Evolutionary conservation across 2,797 vertebrate species (phyloP).

Genomic region (Parotocinclus haroldoi): DNA sequence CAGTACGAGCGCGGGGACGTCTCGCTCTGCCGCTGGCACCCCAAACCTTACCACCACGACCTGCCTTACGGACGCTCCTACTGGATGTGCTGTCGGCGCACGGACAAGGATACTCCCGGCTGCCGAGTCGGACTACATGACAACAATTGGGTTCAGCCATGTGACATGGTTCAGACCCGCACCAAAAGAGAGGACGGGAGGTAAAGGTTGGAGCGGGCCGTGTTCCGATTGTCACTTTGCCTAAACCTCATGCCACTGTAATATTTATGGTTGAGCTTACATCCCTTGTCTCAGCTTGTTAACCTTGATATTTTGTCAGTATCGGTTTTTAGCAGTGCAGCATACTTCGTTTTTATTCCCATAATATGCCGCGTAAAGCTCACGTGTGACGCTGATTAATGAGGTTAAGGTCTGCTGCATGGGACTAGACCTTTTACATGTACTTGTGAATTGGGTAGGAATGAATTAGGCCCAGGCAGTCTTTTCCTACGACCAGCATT

Average conservation of each 20-base stretch:
- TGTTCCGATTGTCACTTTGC: slow-evolving; percentile 34
- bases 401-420: slow-evolving; percentile 48
- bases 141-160: slow-evolving; percentile 91
- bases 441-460: slow-evolving; percentile 44
- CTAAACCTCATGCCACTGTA: slow-evolving; percentile 48
- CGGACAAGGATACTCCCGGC: slow-evolving; percentile 87
- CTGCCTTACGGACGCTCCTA: slow-evolving; percentile 97
- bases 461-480: slow-evolving; percentile 10
- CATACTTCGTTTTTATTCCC: slow-evolving; percentile 32
- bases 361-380: slow-evolving; percentile 29
- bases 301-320: slow-evolving; percentile 51
- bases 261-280: slow-evolving; percentile 54
- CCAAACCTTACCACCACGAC: slow-evolving; percentile 99
- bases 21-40: slow-evolving; percentile 95
- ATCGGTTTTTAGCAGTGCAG: slow-evolving; percentile 48
- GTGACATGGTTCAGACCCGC: slow-evolving; percentile 70
- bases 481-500: slow-evolving; percentile 31
- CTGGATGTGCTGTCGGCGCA: slow-evolving; percentile 95
- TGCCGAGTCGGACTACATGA: slow-evolving; percentile 92
- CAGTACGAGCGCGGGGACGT: slow-evolving; percentile 89
- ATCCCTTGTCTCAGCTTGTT: slow-evolving; percentile 40
- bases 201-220: slow-evolving; percentile 61
- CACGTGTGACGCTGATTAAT: slow-evolving; percentile 38
- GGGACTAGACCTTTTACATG: slow-evolving; percentile 41
- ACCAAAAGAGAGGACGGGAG: slow-evolving; percentile 70